These are phyloP conservation scores for Acromyrmex charruanus DNA, from an alignment of 1,140 invertebrate species.

Conservation along the genomic window DNA sequence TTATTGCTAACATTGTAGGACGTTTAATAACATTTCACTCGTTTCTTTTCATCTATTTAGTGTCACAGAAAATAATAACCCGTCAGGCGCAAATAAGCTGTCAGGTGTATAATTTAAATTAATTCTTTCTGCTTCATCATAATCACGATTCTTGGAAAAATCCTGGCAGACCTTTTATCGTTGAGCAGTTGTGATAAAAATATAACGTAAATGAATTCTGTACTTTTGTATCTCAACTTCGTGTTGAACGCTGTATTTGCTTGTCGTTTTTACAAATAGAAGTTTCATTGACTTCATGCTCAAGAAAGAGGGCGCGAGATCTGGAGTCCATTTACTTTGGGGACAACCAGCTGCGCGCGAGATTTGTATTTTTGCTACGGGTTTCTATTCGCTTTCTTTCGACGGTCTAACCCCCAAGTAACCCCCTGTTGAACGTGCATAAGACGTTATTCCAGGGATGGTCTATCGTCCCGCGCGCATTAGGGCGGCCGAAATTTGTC, in stretches of 20 bases:
- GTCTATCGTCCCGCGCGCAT: conserved; percentile 44
- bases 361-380: conserved; percentile 45
- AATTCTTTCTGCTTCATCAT: not conserved
- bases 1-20: not conserved
- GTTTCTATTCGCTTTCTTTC: conserved; percentile 18
- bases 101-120: conserved; percentile 24
- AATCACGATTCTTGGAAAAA: not conserved
- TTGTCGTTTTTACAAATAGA: conserved; percentile 49
- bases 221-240: not conserved
- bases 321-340: conserved; percentile 49
- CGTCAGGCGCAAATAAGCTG: not conserved
- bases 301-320: conserved; percentile 27
- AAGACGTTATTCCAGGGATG: conserved; percentile 44
- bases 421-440: conserved; percentile 31
- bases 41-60: not conserved
- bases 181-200: not conserved
- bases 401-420: not conserved
- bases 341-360: conserved; percentile 24
- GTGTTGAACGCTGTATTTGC: not conserved
- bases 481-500: conserved; percentile 51
- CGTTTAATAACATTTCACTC: not conserved
- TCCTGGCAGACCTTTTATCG: not conserved
- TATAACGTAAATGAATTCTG: conserved; percentile 14
- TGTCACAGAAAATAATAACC: not conserved
- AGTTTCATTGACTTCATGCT: conserved; percentile 38